Percentiles rank a stretch among this genome's conserved stretches.
Conservation (phyloP, 2,888 invertebrate genomes). For the Troides helena region DNA sequence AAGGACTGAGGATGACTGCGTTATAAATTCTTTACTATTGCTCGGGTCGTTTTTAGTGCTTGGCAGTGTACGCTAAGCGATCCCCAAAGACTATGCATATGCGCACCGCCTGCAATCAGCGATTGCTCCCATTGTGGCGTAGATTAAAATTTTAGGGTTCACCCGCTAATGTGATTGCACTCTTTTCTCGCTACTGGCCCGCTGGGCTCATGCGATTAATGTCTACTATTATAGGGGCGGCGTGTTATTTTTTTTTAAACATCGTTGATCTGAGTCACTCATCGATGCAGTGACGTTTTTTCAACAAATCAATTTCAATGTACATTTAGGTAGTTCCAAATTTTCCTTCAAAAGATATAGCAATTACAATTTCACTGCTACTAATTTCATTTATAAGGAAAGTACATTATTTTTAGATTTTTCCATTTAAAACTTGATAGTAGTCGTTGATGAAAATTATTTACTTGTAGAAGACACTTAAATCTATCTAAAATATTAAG, state of each 20-base stretch:
- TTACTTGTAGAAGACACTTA: too few relatives aligned
- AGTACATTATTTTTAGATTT: too few relatives aligned
- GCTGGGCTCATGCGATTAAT: conserved; percentile 57
- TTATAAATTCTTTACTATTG: neutral
- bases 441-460: too few relatives aligned
- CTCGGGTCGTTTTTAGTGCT: conserved; percentile 33
- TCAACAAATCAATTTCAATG: neutral
- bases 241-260: conserved; percentile 63
- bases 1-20: neutral
- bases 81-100: conserved; percentile 80
- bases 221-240: conserved; percentile 62
- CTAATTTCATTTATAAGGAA: too few relatives aligned
- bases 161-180: conserved; percentile 79
- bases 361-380: too few relatives aligned
- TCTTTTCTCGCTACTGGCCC: conserved; percentile 65
- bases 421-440: too few relatives aligned
- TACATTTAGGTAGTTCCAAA: neutral
- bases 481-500: too few relatives aligned
- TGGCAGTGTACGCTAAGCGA: conserved; percentile 67
- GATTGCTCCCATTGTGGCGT: conserved; percentile 74
- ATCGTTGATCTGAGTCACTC: conserved; percentile 50
- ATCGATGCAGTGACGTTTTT: conserved; percentile 1
- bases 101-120: conserved; percentile 73
- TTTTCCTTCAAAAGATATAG: too few relatives aligned
- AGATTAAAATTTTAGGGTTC: conserved; percentile 81